A percentile compares a stretch with the other conserved stretches of the same genome.
These are phyloP conservation scores for Standfussiana lucernea DNA, from an alignment of 2,888 invertebrate genomes.

Conservation along the genomic window DNA sequence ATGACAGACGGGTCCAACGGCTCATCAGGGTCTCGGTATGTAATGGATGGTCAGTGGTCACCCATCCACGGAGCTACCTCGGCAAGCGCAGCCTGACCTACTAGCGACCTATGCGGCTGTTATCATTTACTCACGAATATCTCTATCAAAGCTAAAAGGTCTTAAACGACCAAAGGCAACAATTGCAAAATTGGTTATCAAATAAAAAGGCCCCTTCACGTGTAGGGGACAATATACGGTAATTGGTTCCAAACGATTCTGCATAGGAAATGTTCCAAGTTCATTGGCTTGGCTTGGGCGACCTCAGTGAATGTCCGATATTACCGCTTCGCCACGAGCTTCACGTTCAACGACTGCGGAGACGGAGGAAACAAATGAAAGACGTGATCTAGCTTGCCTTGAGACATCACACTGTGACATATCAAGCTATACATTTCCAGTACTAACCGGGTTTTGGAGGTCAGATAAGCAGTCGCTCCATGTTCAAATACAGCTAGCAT, in stretches of 20 bases:
- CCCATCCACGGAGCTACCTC: neutral
- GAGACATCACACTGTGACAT: too few species aligned
- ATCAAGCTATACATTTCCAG: too few species aligned
- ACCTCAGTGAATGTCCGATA: conserved; percentile 59
- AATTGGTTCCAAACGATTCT: conserved; percentile 51
- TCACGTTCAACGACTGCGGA: neutral
- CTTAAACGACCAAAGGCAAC: conserved; percentile 37
- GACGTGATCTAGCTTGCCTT: too few species aligned
- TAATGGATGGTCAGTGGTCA: neutral
- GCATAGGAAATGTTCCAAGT: conserved; percentile 57
- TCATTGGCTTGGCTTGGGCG: conserved; percentile 52
- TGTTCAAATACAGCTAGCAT: too few species aligned
- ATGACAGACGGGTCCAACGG: neutral
- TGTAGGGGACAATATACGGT: conserved; percentile 61
- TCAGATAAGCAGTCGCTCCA: too few species aligned
- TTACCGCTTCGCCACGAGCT: conserved; percentile 14
- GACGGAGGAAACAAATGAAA: neutral
- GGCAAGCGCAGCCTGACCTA: neutral
- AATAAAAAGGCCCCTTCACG: conserved; percentile 58
- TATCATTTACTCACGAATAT: neutral
- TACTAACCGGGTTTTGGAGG: too few species aligned
- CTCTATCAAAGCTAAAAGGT: conserved; percentile 23
- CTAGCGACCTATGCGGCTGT: neutral
- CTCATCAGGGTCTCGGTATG: neutral
- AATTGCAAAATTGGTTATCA: conserved; percentile 75